Conservation (phyloP, 2,797 vertebrate genomes). For the Notolabrus celidotus region DNA sequence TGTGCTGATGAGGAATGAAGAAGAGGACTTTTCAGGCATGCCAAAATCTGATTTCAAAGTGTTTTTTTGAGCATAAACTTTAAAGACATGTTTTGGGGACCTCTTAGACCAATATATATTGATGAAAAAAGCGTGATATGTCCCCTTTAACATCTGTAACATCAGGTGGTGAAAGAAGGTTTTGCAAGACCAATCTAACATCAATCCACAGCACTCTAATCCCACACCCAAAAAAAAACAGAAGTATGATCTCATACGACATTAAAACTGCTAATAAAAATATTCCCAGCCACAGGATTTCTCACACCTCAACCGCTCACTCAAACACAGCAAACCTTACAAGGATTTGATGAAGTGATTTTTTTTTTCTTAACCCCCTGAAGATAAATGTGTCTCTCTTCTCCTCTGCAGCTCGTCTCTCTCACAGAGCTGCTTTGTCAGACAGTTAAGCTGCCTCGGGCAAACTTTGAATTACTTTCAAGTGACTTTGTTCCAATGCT, state of each 20-base stretch:
- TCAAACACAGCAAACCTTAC: constrained; percentile 20
- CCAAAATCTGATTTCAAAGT: too few species aligned
- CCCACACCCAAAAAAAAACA: constrained; percentile 21
- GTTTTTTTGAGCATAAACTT: too few species aligned
- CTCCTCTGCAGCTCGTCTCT: constrained; percentile 36
- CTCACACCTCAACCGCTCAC: constrained; percentile 4
- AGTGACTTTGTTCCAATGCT: constrained; percentile 76
- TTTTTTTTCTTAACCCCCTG: constrained; percentile 6
- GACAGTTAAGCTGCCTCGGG: constrained; percentile 66
- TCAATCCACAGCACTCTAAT: not conserved
- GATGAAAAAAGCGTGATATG: too few species aligned
- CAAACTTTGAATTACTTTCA: constrained; percentile 79
- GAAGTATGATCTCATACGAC: constrained; percentile 19
- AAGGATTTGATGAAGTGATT: constrained; percentile 8
- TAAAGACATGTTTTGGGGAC: too few species aligned
- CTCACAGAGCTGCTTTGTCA: constrained; percentile 51
- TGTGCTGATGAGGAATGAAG: too few species aligned
- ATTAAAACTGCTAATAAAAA: constrained; percentile 27
- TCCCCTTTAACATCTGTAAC: too few species aligned
- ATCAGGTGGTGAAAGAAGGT: too few species aligned
- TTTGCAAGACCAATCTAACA: too few species aligned
- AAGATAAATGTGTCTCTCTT: constrained; percentile 38
- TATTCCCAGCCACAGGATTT: constrained; percentile 17
- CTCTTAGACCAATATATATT: too few species aligned
- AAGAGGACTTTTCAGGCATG: too few species aligned